phyloP scores from a whole-genome alignment of 2,113 vertebrate species.

The Upupa epops region DNA sequence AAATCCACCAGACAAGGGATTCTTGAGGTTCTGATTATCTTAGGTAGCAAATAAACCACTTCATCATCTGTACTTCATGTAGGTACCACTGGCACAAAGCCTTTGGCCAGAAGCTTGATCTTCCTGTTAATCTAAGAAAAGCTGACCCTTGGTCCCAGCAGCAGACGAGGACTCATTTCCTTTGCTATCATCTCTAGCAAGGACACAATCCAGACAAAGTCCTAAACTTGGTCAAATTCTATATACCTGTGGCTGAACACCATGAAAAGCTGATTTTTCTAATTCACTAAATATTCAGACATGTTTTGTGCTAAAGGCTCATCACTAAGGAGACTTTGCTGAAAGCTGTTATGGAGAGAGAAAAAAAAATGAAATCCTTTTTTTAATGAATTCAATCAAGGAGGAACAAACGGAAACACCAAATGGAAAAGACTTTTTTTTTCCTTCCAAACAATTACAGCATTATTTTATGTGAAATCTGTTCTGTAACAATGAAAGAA shows the following conservation, averaged over 20 bases:
- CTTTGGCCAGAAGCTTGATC: neutral
- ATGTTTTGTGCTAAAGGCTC: neutral
- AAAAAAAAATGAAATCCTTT: neutral
- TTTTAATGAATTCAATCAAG: conserved; percentile 34
- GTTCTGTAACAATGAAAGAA: conserved; percentile 68
- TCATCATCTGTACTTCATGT: neutral
- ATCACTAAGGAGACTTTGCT: neutral
- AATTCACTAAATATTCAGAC: neutral
- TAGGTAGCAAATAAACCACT: neutral
- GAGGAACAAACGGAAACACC: conserved; percentile 34
- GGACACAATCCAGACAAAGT: neutral
- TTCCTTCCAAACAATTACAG: conserved; percentile 45
- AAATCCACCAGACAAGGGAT: neutral
- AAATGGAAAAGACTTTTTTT: conserved; percentile 61
- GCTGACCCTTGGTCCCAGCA: neutral
- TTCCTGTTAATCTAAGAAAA: neutral
- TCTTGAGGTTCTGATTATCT: neutral
- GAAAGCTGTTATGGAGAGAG: neutral
- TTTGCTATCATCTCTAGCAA: neutral
- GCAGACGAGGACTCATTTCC: neutral
- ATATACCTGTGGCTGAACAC: neutral
- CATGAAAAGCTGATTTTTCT: neutral
- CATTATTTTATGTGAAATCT: conserved; percentile 65
- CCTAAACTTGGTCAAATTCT: neutral
- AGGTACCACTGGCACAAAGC: neutral